These are phyloP conservation scores for Bungarus multicinctus DNA, from an alignment of 2,113 vertebrate species.

Conservation along the genomic window DNA sequence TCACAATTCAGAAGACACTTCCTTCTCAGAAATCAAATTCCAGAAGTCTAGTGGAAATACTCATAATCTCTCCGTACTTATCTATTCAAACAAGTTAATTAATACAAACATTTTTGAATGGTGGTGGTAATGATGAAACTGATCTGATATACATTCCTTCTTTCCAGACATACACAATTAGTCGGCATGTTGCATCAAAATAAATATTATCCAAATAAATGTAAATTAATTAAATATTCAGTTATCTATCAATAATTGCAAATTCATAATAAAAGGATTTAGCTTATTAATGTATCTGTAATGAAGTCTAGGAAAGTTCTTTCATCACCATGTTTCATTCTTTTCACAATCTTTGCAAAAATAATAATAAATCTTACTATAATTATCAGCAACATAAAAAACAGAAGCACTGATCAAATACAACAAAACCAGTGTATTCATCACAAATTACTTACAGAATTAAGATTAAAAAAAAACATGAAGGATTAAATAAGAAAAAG, in stretches of 20 bases:
- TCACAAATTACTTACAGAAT: neutral
- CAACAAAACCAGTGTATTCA: neutral
- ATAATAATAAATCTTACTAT: neutral
- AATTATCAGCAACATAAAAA: neutral
- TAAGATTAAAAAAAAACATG: neutral
- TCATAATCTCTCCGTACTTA: neutral
- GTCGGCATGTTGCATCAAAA: neutral
- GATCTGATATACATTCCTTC: neutral
- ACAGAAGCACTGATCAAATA: neutral
- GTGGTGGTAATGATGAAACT: neutral
- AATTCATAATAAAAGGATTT: constrained; percentile 32
- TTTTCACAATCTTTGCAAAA: constrained; percentile 35
- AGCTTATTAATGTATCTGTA: constrained; percentile 31
- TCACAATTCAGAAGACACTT: neutral
- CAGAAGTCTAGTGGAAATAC: neutral
- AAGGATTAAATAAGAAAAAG: neutral
- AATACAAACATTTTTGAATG: neutral
- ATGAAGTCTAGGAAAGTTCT: neutral
- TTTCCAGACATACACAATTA: neutral
- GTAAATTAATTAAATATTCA: constrained; percentile 54
- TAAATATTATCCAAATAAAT: constrained; percentile 46
- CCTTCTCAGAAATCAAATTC: neutral
- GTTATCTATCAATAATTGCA: constrained; percentile 36
- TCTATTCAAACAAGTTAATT: neutral
- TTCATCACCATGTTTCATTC: constrained; percentile 14